Conservation (phyloP, 2,888 invertebrate species). For the Tachystola acroxantha region DNA sequence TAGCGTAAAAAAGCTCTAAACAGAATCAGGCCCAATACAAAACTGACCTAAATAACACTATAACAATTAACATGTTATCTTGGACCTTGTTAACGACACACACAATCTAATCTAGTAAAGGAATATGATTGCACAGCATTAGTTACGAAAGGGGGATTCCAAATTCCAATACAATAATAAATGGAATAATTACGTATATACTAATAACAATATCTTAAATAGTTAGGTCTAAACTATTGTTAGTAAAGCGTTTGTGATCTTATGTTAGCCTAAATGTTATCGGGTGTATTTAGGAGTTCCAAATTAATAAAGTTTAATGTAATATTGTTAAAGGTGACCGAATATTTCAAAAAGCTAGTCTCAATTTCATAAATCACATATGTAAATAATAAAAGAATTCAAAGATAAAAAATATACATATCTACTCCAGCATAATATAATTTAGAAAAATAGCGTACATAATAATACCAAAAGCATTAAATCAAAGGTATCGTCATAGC, state of each 20-base stretch:
- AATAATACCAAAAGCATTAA: background rate
- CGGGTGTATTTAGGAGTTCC: background rate
- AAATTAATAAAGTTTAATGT: background rate
- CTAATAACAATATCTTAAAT: background rate
- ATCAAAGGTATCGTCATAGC: background rate
- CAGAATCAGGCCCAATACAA: background rate
- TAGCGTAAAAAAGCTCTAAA: no score
- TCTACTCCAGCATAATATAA: background rate
- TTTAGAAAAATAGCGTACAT: background rate
- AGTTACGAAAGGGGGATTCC: slow-evolving; percentile 3
- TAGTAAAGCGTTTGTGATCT: background rate
- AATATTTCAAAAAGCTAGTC: slow-evolving; percentile 68
- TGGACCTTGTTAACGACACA: slow-evolving; percentile 2
- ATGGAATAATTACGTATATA: background rate
- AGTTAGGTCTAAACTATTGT: background rate
- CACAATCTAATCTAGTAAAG: slow-evolving; percentile 11
- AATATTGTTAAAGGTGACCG: slow-evolving; percentile 35
- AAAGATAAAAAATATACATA: background rate
- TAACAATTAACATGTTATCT: slow-evolving; percentile 1
- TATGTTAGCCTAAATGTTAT: background rate
- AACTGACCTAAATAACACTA: background rate
- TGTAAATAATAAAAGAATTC: slow-evolving; percentile 3
- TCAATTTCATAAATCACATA: slow-evolving; percentile 23
- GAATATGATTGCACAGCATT: slow-evolving; percentile 13
- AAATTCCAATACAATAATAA: background rate